Conservation (phyloP, 2,113 vertebrate species). For the Orycteropus afer region DNA sequence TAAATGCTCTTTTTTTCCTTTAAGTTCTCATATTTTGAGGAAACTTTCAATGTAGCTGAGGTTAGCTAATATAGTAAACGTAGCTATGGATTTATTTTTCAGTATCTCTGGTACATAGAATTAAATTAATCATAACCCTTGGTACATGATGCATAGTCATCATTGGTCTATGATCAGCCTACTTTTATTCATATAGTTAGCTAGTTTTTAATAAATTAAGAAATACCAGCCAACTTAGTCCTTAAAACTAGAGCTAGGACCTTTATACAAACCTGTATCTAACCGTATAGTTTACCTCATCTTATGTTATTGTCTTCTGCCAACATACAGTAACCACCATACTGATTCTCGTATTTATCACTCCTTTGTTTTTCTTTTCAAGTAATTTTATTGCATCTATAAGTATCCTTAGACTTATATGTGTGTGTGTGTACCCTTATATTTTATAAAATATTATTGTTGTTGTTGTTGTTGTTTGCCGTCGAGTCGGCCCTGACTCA, state of each 20-base stretch:
- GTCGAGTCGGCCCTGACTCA: too few relatives aligned
- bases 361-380: slow-evolving; percentile 23
- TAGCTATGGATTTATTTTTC: background rate
- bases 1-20: background rate
- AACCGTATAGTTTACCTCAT: background rate
- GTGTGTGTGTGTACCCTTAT: background rate
- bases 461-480: too few relatives aligned
- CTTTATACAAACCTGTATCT: background rate
- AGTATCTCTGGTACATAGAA: background rate
- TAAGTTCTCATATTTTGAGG: background rate
- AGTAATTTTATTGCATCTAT: background rate
- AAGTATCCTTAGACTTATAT: background rate
- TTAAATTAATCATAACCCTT: background rate
- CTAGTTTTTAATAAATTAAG: slow-evolving; percentile 39
- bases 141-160: background rate
- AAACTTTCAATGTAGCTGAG: background rate
- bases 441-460: slow-evolving; percentile 16
- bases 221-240: background rate
- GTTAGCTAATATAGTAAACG: background rate
- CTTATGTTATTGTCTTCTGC: background rate
- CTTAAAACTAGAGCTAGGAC: background rate
- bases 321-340: background rate
- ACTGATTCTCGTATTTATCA: background rate
- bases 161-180: background rate
- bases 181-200: slow-evolving; percentile 26